Evolutionary conservation across 2,113 vertebrate species (phyloP), one percentile per base, ranked within the genome.

Genomic region (Ondatra zibethicus): DNA sequence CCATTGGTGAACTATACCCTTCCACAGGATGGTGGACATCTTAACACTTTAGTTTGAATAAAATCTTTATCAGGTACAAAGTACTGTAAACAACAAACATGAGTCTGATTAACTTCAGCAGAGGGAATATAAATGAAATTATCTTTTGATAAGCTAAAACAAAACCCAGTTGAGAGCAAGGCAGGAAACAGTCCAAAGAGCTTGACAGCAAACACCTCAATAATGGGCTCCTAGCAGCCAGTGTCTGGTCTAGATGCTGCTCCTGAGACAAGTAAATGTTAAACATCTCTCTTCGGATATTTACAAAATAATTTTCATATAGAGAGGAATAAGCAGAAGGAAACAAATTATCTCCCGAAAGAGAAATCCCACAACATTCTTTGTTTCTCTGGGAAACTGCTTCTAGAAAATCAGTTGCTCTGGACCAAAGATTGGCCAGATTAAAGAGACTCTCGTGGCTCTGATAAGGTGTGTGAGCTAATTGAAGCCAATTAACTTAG

Each of bases 401-500:
- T 87, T 78, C 50, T 11, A 11, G 45, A 36, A 85, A 94, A 63
- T 82, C 4, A 73, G 5, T 73, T 47, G 13, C 29, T 85, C 0
- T 65, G 19, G 50, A 81, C 66, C 61, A 93, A 78, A 95, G 89
- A 81, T 88, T 65, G 81, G 42, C 91, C 45, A 93, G 85, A 75
- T 86, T 87, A 52, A 75, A 95, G 85, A 75, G 17, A 90, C 31
- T 29, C 0, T n/a, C 0, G 0, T 58, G 39, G 29, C 58, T 92
- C 77, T 89, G 93, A 96, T 96, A 94, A 96, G 90, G 47, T 8
- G 3, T 70, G 14, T 0, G 23, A 45, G 7, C 27, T 95, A 92
- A 93, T n/a, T 91, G 70, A 89, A 68, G 47, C 7, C 72, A 86
- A 91, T 94, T 96, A 95, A 88, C 86, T 77, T 52, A 42, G 39